Conservation (phyloP, 2,888 invertebrate species). For the Lycophotia porphyrea region DNA sequence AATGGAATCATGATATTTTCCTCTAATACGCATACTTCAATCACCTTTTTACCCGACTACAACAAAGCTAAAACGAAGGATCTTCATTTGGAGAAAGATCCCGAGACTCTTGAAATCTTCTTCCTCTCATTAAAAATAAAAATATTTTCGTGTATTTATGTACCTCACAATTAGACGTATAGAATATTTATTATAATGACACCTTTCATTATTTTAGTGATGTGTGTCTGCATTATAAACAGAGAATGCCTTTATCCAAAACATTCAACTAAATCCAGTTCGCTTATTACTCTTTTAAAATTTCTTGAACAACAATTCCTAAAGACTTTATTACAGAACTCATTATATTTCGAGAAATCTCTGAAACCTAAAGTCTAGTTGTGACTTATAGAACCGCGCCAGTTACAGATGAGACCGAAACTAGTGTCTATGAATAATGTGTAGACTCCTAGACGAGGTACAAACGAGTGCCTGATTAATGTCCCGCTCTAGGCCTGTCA, state of each 20-base stretch:
- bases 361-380: neutral
- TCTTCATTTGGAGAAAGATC: neutral
- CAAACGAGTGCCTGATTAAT: slow-evolving; percentile 54
- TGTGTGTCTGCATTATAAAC: neutral
- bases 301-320: neutral
- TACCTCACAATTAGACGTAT: too few species aligned
- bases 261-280: neutral
- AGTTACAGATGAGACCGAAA: slow-evolving; percentile 31
- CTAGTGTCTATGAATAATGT: slow-evolving; percentile 49
- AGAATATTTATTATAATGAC: too few species aligned
- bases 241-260: neutral
- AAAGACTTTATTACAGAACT: neutral
- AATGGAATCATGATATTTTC: slow-evolving; percentile 6
- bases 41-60: neutral
- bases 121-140: neutral
- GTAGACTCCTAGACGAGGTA: slow-evolving; percentile 39
- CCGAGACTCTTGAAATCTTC: neutral
- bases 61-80: neutral
- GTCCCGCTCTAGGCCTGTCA: slow-evolving; percentile 40
- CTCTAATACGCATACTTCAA: neutral
- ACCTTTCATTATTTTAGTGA: too few species aligned
- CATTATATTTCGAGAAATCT: neutral
- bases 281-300: neutral
- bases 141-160: neutral
- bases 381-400: slow-evolving; percentile 7